phyloP scores from a whole-genome alignment of 2,888 invertebrate genomes.

The Parelbella ahira region DNA sequence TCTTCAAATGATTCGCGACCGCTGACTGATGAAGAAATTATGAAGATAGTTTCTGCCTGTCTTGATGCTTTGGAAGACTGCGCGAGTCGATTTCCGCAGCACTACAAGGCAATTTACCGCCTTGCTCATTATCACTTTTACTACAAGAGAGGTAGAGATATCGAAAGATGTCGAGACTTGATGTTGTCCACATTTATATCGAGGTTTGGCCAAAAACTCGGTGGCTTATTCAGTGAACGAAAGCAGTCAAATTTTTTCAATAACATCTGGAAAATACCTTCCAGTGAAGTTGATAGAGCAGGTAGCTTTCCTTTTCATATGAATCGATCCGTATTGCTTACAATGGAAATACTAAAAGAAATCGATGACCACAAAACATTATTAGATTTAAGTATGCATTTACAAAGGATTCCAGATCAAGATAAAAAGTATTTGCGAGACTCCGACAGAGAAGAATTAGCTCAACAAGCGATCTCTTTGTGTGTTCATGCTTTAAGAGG shows the following conservation, averaged over 20 bases:
- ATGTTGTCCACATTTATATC: conserved; percentile 85
- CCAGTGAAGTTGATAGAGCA: conserved; percentile 93
- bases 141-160: conserved; percentile 84
- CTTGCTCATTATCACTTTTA: conserved; percentile 91
- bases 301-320: conserved; percentile 96
- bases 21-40: conserved; percentile 77
- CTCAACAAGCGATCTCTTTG: conserved; percentile 88
- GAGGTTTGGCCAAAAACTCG: conserved; percentile 83
- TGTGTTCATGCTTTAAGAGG: conserved; percentile 85
- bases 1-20: conserved; percentile 56
- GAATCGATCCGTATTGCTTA: conserved; percentile 89
- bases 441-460: conserved; percentile 89
- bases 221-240: conserved; percentile 92
- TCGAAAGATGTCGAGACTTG: conserved; percentile 85
- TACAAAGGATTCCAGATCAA: conserved; percentile 89
- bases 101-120: conserved; percentile 95
- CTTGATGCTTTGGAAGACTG: conserved; percentile 91
- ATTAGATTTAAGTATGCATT: conserved; percentile 88
- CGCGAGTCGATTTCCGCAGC: conserved; percentile 91
- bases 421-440: conserved; percentile 95
- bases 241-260: conserved; percentile 94
- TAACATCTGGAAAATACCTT: conserved; percentile 95
- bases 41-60: conserved; percentile 83
- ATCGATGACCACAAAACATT: conserved; percentile 90
- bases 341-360: conserved; percentile 89